Percentiles rank a stretch among this genome's conserved stretches.
Evolutionary conservation across 2,888 invertebrate species (phyloP).

Genomic region (Acanthosepion lycidas): DNA sequence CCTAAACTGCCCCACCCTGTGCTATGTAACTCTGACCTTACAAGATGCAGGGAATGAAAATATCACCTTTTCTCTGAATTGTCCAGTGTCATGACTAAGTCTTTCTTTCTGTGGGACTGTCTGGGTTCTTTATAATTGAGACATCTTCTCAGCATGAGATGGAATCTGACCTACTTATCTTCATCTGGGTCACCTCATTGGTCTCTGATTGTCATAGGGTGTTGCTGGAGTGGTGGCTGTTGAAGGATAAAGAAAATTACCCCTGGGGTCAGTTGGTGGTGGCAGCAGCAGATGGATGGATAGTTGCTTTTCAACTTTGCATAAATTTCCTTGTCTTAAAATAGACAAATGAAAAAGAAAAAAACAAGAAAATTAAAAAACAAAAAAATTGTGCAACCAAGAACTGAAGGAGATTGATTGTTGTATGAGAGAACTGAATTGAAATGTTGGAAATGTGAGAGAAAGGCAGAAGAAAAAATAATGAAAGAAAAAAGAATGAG

Average conservation of each 20-base stretch:
- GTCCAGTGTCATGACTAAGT: constrained; percentile 11
- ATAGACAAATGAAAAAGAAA: background rate
- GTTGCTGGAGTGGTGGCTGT: background rate
- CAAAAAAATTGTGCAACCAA: no score
- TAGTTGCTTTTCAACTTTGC: background rate
- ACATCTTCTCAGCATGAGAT: background rate
- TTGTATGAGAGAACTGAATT: no score
- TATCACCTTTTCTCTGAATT: background rate
- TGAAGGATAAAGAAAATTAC: background rate
- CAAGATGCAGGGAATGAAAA: background rate
- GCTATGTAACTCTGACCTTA: background rate
- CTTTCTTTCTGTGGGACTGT: background rate
- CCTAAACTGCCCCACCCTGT: background rate
- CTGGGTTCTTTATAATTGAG: background rate
- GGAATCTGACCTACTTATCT: constrained; percentile 3
- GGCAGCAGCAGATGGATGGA: background rate
- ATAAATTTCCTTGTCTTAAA: background rate
- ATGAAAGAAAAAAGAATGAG: background rate
- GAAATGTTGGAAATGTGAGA: background rate
- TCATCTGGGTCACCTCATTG: background rate
- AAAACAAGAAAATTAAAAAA: background rate
- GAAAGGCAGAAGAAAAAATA: no score
- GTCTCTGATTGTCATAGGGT: background rate
- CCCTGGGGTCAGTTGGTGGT: constrained; percentile 1
- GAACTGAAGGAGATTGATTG: no score